Conservation (phyloP, 2,888 invertebrate species). For the Caenorhabditis sp. region DNA sequence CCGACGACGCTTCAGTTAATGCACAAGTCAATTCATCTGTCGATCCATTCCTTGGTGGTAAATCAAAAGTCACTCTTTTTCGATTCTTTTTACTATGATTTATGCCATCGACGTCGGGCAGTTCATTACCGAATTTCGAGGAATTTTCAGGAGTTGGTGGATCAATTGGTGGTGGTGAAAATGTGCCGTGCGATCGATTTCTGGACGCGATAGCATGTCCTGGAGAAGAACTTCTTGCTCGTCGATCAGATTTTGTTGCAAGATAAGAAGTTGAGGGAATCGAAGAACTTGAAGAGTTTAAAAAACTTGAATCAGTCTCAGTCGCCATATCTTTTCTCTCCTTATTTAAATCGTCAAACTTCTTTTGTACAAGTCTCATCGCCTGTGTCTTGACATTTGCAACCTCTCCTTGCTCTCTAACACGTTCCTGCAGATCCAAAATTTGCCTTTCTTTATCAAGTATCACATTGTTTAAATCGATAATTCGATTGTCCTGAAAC, state of each 20-base stretch:
- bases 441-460: slow-evolving; percentile 81
- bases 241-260: slow-evolving; percentile 8
- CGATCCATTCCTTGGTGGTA: slow-evolving; percentile 26
- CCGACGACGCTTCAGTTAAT: slow-evolving; percentile 27
- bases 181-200: slow-evolving; percentile 34
- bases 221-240: slow-evolving; percentile 43
- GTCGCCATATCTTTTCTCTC: slow-evolving; percentile 47
- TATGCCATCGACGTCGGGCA: slow-evolving; percentile 41
- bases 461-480: slow-evolving; percentile 79
- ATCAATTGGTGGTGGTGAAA: slow-evolving; percentile 36
- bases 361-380: slow-evolving; percentile 62
- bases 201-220: slow-evolving; percentile 47
- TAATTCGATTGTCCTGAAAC: slow-evolving; percentile 76
- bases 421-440: slow-evolving; percentile 76
- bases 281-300: slow-evolving; percentile 2
- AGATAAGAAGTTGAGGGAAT: slow-evolving; percentile 15
- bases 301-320: slow-evolving; percentile 42
- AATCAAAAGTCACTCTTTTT: slow-evolving; percentile 67
- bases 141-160: slow-evolving; percentile 46
- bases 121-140: slow-evolving; percentile 23
- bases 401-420: slow-evolving; percentile 65
- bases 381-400: slow-evolving; percentile 65
- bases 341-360: slow-evolving; percentile 49
- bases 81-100: slow-evolving; percentile 28
- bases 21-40: slow-evolving; percentile 12